Evolutionary conservation across 1,140 invertebrate species (phyloP).

Genomic region (Calycopis cecrops): DNA sequence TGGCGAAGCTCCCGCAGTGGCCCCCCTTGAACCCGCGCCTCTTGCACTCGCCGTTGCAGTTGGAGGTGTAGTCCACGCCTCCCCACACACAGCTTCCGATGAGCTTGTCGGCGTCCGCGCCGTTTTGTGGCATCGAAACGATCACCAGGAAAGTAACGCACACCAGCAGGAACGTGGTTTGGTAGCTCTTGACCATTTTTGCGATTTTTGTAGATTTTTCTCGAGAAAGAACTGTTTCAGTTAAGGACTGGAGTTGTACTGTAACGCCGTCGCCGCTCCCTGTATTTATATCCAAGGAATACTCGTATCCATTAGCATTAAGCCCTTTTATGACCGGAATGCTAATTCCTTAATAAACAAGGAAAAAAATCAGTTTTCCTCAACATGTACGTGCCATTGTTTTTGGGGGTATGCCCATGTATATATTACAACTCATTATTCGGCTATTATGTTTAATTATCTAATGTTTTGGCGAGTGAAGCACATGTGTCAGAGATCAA

Average conservation of each 20-base stretch:
- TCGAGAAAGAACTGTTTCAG: neutral
- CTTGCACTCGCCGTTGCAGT: constrained; percentile 33
- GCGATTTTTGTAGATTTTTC: neutral
- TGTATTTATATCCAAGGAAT: neutral
- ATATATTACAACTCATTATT: too few relatives aligned
- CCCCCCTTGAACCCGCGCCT: constrained; percentile 31
- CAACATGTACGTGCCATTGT: too few relatives aligned
- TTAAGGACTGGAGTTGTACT: neutral
- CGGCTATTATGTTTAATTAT: too few relatives aligned
- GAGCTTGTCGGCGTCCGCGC: constrained; percentile 16
- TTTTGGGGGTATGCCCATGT: too few relatives aligned
- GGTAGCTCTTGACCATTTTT: constrained; percentile 11
- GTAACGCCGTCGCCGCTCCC: neutral
- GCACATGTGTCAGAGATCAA: too few relatives aligned
- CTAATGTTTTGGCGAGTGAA: too few relatives aligned
- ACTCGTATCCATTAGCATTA: neutral
- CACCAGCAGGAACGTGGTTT: constrained; percentile 23
- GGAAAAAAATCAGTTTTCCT: neutral
- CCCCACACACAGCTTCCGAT: constrained; percentile 37
- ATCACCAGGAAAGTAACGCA: constrained; percentile 30
- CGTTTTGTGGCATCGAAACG: constrained; percentile 20
- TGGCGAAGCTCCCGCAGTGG: constrained; percentile 33
- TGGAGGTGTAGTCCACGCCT: constrained; percentile 29
- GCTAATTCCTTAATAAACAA: constrained; percentile 1
- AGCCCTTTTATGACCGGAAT: neutral